phyloP scores from a whole-genome alignment of 2,888 invertebrate species.

The Ferrisia virgata region DNA sequence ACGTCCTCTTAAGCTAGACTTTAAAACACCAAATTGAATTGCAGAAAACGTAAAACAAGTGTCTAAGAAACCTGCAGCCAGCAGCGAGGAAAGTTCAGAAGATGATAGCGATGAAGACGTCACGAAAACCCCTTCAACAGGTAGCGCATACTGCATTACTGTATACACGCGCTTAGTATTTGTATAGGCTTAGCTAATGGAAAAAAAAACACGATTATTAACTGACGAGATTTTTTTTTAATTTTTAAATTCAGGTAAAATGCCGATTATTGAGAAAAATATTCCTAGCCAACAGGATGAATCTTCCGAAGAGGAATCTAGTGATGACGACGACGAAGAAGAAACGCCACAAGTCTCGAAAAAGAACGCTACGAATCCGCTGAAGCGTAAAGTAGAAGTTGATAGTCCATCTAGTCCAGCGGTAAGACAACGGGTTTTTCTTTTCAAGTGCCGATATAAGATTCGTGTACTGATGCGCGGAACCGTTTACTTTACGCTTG shows the following conservation, averaged over 20 bases:
- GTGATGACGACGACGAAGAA: not conserved
- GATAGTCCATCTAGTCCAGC: not conserved
- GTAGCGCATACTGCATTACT: not conserved
- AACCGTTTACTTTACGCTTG: no score
- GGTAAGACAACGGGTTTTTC: not conserved
- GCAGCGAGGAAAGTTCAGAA: not conserved
- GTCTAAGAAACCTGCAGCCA: not conserved
- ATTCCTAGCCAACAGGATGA: conserved; percentile 10
- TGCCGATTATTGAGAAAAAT: not conserved
- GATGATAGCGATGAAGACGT: conserved; percentile 13
- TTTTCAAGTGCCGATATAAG: not conserved
- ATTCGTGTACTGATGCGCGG: no score
- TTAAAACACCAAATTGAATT: no score
- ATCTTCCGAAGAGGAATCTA: conserved; percentile 46
- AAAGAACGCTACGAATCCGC: not conserved
- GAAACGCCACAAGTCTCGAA: not conserved
- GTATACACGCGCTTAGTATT: no score
- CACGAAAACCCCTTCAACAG: conserved; percentile 11
- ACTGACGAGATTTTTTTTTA: no score
- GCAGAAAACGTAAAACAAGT: no score
- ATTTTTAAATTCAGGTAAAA: not conserved
- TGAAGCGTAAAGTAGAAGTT: not conserved
- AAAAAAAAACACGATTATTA: no score
- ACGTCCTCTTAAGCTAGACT: no score
- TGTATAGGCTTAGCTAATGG: no score